Conservation (phyloP, 2,113 vertebrate genomes). For the Tupaia chinensis region DNA sequence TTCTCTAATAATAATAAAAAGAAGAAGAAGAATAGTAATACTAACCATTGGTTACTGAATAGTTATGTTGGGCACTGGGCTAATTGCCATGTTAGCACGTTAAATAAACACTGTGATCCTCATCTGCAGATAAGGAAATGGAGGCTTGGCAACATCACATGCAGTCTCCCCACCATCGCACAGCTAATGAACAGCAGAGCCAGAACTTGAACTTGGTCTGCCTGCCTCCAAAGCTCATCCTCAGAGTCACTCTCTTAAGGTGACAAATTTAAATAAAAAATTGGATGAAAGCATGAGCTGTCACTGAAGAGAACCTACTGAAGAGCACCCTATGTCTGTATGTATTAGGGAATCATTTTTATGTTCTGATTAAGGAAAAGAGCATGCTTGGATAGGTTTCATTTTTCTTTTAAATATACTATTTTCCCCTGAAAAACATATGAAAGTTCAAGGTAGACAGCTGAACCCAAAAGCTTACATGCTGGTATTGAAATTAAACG, state of each 20-base stretch:
- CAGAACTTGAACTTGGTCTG: background rate
- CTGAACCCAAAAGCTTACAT: background rate
- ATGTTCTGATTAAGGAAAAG: background rate
- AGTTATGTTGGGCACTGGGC: background rate
- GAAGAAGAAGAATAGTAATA: background rate
- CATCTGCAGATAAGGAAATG: background rate
- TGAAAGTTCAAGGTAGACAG: background rate
- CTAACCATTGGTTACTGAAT: background rate
- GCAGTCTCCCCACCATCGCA: background rate
- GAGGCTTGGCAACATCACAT: background rate
- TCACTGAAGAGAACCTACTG: background rate
- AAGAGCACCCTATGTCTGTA: background rate
- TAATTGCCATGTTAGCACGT: background rate
- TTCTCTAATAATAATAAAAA: background rate
- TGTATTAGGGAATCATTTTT: background rate
- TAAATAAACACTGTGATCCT: background rate
- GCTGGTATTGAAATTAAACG: background rate
- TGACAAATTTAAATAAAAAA: background rate
- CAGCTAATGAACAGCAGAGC: background rate
- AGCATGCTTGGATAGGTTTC: background rate
- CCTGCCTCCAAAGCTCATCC: background rate
- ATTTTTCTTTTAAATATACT: background rate
- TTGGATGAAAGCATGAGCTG: background rate
- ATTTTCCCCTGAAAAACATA: background rate
- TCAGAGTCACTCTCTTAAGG: background rate